Evolutionary conservation across 2,797 vertebrate genomes (phyloP).

Genomic region (Loris lydekkerianus): DNA sequence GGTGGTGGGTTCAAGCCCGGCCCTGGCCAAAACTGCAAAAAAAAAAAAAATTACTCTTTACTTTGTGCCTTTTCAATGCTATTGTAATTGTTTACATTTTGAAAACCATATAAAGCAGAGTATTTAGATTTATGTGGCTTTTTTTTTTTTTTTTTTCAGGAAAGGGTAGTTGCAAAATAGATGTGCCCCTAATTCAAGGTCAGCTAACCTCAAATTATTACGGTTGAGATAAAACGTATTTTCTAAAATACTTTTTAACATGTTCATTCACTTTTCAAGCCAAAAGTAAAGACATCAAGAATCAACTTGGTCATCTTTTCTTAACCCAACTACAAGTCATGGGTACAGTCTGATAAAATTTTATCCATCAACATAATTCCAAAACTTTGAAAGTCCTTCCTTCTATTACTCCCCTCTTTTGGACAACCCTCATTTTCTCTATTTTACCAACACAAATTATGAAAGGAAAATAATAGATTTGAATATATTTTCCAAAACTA

Average conservation of each 20-base stretch:
- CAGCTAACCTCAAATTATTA: slow-evolving; percentile 21
- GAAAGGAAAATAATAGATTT: neutral
- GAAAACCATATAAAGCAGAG: neutral
- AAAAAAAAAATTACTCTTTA: neutral
- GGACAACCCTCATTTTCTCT: neutral
- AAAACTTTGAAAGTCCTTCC: neutral
- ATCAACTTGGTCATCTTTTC: neutral
- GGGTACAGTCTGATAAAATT: neutral
- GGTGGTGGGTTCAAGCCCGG: no score
- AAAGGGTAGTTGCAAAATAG: neutral
- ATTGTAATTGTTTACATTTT: neutral
- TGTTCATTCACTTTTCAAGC: neutral
- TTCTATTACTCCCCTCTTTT: neutral
- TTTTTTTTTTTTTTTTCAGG: neutral
- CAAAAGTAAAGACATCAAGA: neutral
- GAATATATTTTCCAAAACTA: neutral
- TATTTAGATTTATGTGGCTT: neutral
- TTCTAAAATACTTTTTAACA: slow-evolving; percentile 35
- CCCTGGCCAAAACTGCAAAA: no score
- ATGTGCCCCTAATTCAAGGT: slow-evolving; percentile 25
- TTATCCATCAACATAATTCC: neutral
- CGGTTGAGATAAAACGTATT: neutral
- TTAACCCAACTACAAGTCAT: neutral
- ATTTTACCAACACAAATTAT: neutral
- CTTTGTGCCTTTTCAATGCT: neutral